Evolutionary conservation across 2,113 vertebrate genomes (phyloP).

Genomic region (Elachura formosa): DNA sequence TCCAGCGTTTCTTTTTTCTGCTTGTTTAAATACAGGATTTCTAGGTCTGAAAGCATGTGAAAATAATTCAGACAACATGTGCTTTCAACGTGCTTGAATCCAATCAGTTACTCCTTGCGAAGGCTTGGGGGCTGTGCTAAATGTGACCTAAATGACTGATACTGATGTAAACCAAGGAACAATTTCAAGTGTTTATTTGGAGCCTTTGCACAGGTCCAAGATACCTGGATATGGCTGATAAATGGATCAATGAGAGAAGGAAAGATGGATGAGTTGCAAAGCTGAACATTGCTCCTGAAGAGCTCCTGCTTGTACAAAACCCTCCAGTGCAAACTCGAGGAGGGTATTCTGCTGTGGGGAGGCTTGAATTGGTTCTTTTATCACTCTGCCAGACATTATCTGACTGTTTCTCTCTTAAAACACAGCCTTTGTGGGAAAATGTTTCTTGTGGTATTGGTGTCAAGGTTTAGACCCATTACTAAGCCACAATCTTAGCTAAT

Average conservation of each 20-base stretch:
- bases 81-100: neutral
- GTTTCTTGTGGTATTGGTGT: neutral
- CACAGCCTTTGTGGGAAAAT: neutral
- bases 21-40: neutral
- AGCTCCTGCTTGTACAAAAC: neutral
- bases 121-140: neutral
- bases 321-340: neutral
- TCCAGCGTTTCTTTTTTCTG: neutral
- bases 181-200: neutral
- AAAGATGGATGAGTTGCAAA: neutral
- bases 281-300: neutral
- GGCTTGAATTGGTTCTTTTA: neutral
- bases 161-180: neutral
- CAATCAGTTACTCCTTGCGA: neutral
- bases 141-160: neutral
- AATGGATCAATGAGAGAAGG: neutral
- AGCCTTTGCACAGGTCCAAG: neutral
- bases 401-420: neutral
- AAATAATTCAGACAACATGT: neutral
- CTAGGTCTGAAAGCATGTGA: neutral
- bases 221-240: neutral
- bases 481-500: neutral
- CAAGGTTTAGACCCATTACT: neutral
- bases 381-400: neutral
- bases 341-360: neutral